Evolutionary conservation across 2,888 invertebrate genomes (phyloP).

Genomic region (Campoplex nolae): DNA sequence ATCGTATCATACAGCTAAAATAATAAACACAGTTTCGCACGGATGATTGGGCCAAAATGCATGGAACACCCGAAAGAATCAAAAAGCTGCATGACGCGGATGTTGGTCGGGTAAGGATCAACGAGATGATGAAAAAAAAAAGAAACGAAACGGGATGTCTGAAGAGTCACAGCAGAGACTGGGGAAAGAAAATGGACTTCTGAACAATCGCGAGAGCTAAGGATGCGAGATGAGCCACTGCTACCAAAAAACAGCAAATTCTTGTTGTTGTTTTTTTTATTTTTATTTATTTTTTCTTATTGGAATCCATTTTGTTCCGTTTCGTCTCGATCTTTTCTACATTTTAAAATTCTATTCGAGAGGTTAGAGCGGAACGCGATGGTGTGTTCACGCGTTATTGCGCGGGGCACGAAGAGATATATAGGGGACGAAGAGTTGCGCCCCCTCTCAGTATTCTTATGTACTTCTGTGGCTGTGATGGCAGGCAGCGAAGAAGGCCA

Average conservation of each 20-base stretch:
- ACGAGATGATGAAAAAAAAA: not conserved
- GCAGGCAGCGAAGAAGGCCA: slow-evolving; percentile 56
- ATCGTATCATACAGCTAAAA: slow-evolving; percentile 19
- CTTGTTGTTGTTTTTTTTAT: too few species aligned
- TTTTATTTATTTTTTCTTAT: too few species aligned
- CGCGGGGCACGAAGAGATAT: slow-evolving; percentile 49
- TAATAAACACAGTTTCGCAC: not conserved
- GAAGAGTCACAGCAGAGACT: too few species aligned
- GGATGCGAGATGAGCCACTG: too few species aligned
- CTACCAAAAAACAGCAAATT: not conserved
- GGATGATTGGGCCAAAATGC: not conserved
- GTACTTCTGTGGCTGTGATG: slow-evolving; percentile 46
- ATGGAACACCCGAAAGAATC: too few species aligned
- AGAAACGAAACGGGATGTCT: not conserved
- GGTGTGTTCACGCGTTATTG: slow-evolving; percentile 57
- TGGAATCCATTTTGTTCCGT: not conserved
- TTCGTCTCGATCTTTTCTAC: not conserved
- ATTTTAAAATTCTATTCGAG: not conserved
- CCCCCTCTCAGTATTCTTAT: slow-evolving; percentile 57
- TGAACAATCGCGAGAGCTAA: not conserved
- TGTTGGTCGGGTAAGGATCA: not conserved
- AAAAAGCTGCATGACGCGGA: not conserved
- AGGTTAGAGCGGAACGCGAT: not conserved
- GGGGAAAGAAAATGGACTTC: too few species aligned
- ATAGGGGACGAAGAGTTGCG: slow-evolving; percentile 22